Conservation (phyloP, 2,888 invertebrate genomes). For the Pimpla rufipes region DNA sequence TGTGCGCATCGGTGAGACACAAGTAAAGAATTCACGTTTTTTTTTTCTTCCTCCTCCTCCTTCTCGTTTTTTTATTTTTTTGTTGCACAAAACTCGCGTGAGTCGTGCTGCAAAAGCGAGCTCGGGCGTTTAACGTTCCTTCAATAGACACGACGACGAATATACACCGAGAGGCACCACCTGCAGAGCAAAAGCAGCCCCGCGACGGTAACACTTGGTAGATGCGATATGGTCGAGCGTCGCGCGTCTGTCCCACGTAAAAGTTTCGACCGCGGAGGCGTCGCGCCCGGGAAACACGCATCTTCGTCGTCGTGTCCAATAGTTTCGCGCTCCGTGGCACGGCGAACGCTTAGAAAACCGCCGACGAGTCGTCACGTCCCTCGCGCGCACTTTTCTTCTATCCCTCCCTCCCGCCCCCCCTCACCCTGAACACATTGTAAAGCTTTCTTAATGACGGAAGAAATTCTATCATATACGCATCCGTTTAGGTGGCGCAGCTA, state of each 20-base stretch:
- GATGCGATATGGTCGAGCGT: slow-evolving; percentile 58
- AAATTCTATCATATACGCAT: slow-evolving; percentile 84
- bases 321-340: slow-evolving; percentile 62
- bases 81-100: slow-evolving; percentile 61
- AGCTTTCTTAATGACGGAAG: slow-evolving; percentile 85
- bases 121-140: slow-evolving; percentile 79
- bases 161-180: background rate
- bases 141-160: slow-evolving; percentile 77
- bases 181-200: slow-evolving; percentile 40
- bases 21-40: slow-evolving; percentile 36
- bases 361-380: slow-evolving; percentile 35
- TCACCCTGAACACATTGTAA: slow-evolving; percentile 80
- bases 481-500: slow-evolving; percentile 81
- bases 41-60: slow-evolving; percentile 6
- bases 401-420: slow-evolving; percentile 23
- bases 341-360: slow-evolving; percentile 69
- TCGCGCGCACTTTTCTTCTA: slow-evolving; percentile 47
- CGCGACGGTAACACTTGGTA: slow-evolving; percentile 60
- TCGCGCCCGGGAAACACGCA: slow-evolving; percentile 49
- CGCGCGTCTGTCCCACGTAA: slow-evolving; percentile 1
- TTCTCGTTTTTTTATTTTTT: slow-evolving; percentile 30
- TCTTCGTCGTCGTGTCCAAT: slow-evolving; percentile 65
- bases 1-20: slow-evolving; percentile 72
- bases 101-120: slow-evolving; percentile 22
- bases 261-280: slow-evolving; percentile 61